Base-by-base conservation (phyloP, 2,113 vertebrate genomes). In the Micronycteris hirsuta region DNA sequence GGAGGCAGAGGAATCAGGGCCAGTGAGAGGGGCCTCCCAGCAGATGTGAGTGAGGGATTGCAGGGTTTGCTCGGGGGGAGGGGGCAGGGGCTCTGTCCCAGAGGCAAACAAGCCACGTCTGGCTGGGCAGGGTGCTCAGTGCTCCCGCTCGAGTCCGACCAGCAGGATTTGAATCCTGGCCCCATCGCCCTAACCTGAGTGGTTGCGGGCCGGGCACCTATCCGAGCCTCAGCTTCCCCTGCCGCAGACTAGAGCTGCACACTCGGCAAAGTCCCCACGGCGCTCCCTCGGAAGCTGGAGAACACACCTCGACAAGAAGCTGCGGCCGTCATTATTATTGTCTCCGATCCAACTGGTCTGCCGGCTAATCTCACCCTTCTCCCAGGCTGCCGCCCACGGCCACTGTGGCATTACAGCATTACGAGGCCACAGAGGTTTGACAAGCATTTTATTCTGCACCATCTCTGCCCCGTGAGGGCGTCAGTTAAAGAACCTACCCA, bases 201-300 rank as follows among this genome's bases (percentile, higher is more conserved):
- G 26, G 24, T 24, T 61, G 76, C 15, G 0, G 68, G 49, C 41
- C 89, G 38, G 63, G 12, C 17, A 14, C 47, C 28, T 9, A 15
- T 2, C 20, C 7, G n/a, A 43, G 47, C 93, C 86, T 91, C 81
- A 38, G 84, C 70, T 24, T 90, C 61, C 74, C 68, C 49, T 16
- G 47, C 70, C 78, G 36, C 54, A 31, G 43, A 41, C 90, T 20
- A 82, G 70, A 70, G 43, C 47, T 11, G 4, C 26, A 7, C 7
- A 0, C 31, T 7, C 54, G 33, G 9, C 10, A 3, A 52, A 31
- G 38, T 36, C 43, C 31, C 61, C 20, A 0, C 0, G 5, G 52
- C 65, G 63, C 36, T 85, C 24, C 28, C 81, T 28, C 2, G 63
- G 74, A 47, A 2, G 61, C 65, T 22, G 56, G 49, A 33, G 22